Percentiles rank a stretch among this genome's conserved stretches.
Evolutionary conservation across 2,888 invertebrate genomes (phyloP).

Genomic region (Steinernema scapterisci): DNA sequence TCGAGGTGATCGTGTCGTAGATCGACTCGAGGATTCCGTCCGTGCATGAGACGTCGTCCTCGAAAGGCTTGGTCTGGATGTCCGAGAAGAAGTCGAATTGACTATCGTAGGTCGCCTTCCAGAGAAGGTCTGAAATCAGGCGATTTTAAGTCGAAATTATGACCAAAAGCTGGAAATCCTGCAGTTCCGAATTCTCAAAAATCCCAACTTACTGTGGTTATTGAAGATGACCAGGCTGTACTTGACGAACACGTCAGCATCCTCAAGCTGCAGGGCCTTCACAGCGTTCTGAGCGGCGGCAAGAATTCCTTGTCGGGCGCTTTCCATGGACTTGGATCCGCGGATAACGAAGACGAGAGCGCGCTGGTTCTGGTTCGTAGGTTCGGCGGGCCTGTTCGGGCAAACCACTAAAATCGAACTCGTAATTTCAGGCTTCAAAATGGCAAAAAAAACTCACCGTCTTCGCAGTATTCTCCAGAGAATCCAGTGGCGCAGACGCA

Average conservation of each 20-base stretch:
- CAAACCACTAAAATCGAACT: slow-evolving; percentile 38
- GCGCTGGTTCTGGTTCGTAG: slow-evolving; percentile 40
- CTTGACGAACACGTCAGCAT: slow-evolving; percentile 42
- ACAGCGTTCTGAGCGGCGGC: slow-evolving; percentile 40
- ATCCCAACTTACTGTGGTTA: slow-evolving; percentile 44
- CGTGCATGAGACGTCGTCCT: slow-evolving; percentile 47
- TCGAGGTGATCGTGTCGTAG: neutral
- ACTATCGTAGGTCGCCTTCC: neutral
- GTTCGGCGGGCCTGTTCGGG: slow-evolving; percentile 36
- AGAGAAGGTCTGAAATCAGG: neutral
- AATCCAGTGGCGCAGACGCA: slow-evolving; percentile 46
- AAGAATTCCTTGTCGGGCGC: slow-evolving; percentile 40
- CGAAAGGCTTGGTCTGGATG: neutral
- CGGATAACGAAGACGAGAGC: slow-evolving; percentile 48
- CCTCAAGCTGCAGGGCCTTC: slow-evolving; percentile 35
- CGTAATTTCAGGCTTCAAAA: neutral
- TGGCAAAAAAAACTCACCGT: neutral
- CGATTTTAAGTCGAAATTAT: too few species aligned
- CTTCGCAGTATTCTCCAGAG: slow-evolving; percentile 46
- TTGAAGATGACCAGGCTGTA: slow-evolving; percentile 47
- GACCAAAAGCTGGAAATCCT: too few species aligned
- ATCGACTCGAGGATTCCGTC: slow-evolving; percentile 47
- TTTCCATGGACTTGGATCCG: slow-evolving; percentile 43
- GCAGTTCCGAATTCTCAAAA: too few species aligned
- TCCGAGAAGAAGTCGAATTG: neutral